Base-by-base conservation (phyloP, 2,113 vertebrate species). In the Equus quagga region DNA sequence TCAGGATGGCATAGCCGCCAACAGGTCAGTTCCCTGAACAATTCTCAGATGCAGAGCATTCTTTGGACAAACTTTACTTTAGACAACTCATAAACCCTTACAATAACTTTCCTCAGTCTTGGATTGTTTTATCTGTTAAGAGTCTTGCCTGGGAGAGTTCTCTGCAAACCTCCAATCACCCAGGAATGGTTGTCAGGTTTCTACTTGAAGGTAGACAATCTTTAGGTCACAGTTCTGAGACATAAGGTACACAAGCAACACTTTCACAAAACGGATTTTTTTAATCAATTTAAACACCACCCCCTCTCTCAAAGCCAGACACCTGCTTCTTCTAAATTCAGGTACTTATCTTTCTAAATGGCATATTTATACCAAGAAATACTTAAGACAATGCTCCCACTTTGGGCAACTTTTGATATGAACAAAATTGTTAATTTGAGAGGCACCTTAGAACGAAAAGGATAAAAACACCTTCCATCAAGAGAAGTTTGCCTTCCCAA, bases 401-500 rank as follows among this genome's bases (percentile, higher is more conserved):
- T 49, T 64, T 64, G n/a, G 64, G 26, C 44, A 84, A 84, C 33
- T 86, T 95, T 60, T 79, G 46, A 79, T 86, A 75, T 23, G 8
- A 82, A 78, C 2, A 85, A 36, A 84, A 73, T 6, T 64, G 19
- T 89, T 80, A 33, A 75, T 49, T 64, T 83, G 18, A 89, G 11
- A 83, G 54, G 44, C 23, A 93, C 4, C 14, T 56, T 56, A 56
- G 51, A 79, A 93, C 56, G 76, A 72, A 81, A 90, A 26, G 11
- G 72, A 36, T 9, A 0, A 0, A 1, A 58, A 31, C 31, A 0
- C 8, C 9, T 14, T 51, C 79, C 51, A 21, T 80, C 41, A 83
- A 70, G 23, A 97, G 44, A 96, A 89, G 49, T 65, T 58, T 81
- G 64, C 64, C 56, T 89, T 85, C 70, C 70, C 80, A 79, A 91